These are phyloP conservation scores for Apamea sordens DNA, from an alignment of 2,888 invertebrate species.

Conservation along the genomic window DNA sequence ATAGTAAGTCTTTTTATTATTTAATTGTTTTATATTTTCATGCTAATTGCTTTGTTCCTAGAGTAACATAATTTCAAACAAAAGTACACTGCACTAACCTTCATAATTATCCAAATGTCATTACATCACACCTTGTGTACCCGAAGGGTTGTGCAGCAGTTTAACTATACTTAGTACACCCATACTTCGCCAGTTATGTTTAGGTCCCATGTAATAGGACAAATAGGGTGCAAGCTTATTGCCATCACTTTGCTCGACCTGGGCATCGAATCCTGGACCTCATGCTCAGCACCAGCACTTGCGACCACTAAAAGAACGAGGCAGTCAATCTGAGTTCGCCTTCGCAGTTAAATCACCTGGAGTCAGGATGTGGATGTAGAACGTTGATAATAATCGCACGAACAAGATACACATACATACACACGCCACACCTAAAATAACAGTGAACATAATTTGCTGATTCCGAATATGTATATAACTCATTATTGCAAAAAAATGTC, in stretches of 20 bases:
- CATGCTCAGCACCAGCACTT: background rate
- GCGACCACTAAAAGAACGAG: background rate
- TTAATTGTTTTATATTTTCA: conserved; percentile 10
- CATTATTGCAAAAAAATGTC: no score
- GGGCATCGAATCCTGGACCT: background rate
- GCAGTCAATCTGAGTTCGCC: background rate
- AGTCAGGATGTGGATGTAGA: conserved; percentile 25
- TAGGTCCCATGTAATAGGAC: background rate
- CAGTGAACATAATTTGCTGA: conserved; percentile 15
- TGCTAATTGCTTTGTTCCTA: background rate
- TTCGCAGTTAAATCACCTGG: conserved; percentile 4
- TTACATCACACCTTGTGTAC: background rate
- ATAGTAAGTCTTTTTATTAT: background rate
- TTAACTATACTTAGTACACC: background rate
- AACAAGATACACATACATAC: background rate
- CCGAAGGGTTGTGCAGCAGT: background rate
- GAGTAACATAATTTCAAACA: conserved; percentile 1
- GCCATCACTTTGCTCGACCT: background rate
- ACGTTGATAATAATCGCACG: conserved; percentile 20
- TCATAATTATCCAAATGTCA: background rate
- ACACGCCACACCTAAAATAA: conserved; percentile 25
- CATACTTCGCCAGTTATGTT: background rate
- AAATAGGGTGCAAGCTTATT: background rate
- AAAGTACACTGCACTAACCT: background rate
- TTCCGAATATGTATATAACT: no score